Evolutionary conservation across 2,888 invertebrate genomes (phyloP).

Genomic region (Dynastes hyllus): DNA sequence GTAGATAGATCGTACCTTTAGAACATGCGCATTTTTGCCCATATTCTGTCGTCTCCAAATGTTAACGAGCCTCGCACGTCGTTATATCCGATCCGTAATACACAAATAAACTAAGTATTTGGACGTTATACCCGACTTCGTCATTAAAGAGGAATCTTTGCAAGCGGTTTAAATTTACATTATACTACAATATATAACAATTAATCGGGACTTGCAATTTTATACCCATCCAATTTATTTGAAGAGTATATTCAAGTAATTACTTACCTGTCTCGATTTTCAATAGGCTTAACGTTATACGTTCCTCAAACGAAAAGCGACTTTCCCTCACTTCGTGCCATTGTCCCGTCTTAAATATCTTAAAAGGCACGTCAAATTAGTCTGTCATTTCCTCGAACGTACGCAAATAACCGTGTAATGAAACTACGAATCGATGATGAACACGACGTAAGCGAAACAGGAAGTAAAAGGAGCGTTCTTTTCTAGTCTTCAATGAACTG

Average conservation of each 20-base stretch:
- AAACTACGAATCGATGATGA: slow-evolving; percentile 4
- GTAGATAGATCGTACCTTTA: no score
- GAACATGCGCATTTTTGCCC: no score
- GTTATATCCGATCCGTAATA: no score
- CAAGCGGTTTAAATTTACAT: no score
- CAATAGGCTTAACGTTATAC: neutral
- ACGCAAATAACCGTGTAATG: slow-evolving; percentile 34
- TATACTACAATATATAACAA: no score
- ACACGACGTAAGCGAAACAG: slow-evolving; percentile 17
- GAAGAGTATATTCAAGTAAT: neutral
- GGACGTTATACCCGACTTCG: no score
- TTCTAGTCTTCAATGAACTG: slow-evolving; percentile 1
- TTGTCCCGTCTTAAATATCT: slow-evolving; percentile 5
- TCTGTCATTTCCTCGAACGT: slow-evolving; percentile 2
- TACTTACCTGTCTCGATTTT: neutral
- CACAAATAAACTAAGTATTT: no score
- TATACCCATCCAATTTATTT: neutral
- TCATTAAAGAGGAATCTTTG: no score
- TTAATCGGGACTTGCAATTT: neutral
- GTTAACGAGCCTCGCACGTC: no score
- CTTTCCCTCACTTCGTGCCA: neutral
- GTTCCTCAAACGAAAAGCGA: neutral
- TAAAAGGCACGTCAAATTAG: slow-evolving; percentile 8
- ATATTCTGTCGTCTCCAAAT: no score
- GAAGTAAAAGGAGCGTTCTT: slow-evolving; percentile 16